Conservation (phyloP, 2,113 vertebrate genomes). For the Empidonax alnorum region DNA sequence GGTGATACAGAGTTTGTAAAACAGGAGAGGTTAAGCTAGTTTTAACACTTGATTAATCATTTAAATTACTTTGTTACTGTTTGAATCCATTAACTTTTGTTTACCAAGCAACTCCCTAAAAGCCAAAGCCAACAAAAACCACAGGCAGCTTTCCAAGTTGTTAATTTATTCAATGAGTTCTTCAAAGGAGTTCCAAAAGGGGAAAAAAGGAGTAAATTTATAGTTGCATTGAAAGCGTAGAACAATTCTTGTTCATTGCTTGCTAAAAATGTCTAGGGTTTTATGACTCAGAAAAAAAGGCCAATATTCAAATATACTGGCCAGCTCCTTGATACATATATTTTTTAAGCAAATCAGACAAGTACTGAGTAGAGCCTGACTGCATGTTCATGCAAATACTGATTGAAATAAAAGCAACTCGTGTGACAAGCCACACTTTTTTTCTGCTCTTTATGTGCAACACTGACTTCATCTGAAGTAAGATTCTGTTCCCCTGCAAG, state of each 20-base stretch:
- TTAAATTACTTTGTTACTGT: conserved; percentile 80
- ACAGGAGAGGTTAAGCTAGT: conserved; percentile 81
- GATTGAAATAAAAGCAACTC: conserved; percentile 9
- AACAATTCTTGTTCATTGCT: conserved; percentile 58
- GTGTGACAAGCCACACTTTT: conserved; percentile 60
- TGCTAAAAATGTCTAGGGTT: conserved; percentile 55
- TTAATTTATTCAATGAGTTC: conserved; percentile 81
- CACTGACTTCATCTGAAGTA: conserved; percentile 21
- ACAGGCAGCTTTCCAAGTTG: conserved; percentile 73
- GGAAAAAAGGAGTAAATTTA: conserved; percentile 68
- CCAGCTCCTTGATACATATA: conserved; percentile 38
- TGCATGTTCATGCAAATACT: conserved; percentile 34
- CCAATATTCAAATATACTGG: conserved; percentile 64
- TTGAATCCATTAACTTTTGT: conserved; percentile 80
- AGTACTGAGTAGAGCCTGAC: conserved; percentile 44
- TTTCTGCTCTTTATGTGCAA: conserved; percentile 43
- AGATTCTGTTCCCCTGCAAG: not conserved
- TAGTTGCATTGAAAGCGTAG: conserved; percentile 67
- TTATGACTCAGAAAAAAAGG: conserved; percentile 42
- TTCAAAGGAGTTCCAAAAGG: conserved; percentile 71
- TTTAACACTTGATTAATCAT: conserved; percentile 87
- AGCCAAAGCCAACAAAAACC: conserved; percentile 76
- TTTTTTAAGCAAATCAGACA: conserved; percentile 60
- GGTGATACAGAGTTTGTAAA: conserved; percentile 92
- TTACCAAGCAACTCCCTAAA: conserved; percentile 81